Base-by-base conservation (phyloP, 1,140 invertebrate species). In the Drosophila lacertosa region DNA sequence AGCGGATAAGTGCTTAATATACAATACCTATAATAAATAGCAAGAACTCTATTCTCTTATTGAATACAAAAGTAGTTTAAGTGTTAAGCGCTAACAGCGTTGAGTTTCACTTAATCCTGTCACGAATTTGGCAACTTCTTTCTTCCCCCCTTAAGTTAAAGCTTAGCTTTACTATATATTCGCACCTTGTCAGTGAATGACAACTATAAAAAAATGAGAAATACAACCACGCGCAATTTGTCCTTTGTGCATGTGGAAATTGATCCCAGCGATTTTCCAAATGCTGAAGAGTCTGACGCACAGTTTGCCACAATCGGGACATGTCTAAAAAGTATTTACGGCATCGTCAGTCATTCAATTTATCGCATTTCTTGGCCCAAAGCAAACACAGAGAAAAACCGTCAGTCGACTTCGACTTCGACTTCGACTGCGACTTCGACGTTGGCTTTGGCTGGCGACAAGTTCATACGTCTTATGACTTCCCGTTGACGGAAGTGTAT, bases 401-500 rank as follows among this genome's bases (percentile, higher is more conserved):
- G 45, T 58, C 48, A 60, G 35, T 51, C 64, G 60, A 48, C 73
- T 62, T 64, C 47, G 67, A 22, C 48, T 18, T 10, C 13, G 33
- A 24, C 44, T 39, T 4, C 15, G 37, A 15, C 44, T 55, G 16
- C 42, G 50, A 24, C 57, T 37, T 29, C 53, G 37, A 45, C 68
- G 67, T 51, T 68, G 47, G 26, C 53, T 40, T 54, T 64, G 50
- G 45, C 55, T 60, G 77, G 54, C 82, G 81, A 88, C 81, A 86
- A 86, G 81, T 86, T 86, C 81, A 86, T 86, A 86, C 82, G 82
- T 81, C 81, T 86, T 86, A 86, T 86, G 81, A 86, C 81, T 86
- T 86, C 81, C 81, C 82, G 82, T 81, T 88, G 81, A 86, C 81
- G 81, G 82, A 88, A 84, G 82, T 67, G 57, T 74, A 80, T 51